These are phyloP conservation scores for Orthosia gracilis DNA, from an alignment of 2,888 invertebrate species.

Conservation along the genomic window DNA sequence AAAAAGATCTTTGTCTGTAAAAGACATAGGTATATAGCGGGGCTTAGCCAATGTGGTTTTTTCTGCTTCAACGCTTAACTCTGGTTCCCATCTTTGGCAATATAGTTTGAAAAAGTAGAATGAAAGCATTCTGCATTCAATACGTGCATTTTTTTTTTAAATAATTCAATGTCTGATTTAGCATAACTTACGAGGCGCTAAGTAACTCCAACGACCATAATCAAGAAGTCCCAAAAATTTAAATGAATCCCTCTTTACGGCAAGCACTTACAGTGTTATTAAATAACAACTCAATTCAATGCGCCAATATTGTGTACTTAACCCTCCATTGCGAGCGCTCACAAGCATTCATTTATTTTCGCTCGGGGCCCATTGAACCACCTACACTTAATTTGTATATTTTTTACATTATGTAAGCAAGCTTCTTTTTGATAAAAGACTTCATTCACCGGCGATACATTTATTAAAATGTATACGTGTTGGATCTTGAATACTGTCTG, in stretches of 20 bases:
- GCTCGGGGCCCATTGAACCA: constrained; percentile 81
- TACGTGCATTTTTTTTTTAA: too few species aligned
- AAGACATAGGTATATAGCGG: too few species aligned
- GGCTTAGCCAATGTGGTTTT: too few species aligned
- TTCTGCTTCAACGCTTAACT: too few species aligned
- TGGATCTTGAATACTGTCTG: constrained; percentile 85
- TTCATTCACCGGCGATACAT: constrained; percentile 89
- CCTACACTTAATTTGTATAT: constrained; percentile 89
- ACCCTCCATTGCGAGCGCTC: constrained; percentile 71
- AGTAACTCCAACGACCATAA: constrained; percentile 48
- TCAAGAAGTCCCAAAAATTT: constrained; percentile 48
- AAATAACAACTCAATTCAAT: constrained; percentile 82
- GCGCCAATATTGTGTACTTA: constrained; percentile 76
- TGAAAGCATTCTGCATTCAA: too few species aligned
- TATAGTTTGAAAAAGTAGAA: too few species aligned
- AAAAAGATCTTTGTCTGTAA: too few species aligned
- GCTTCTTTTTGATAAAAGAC: constrained; percentile 86
- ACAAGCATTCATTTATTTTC: constrained; percentile 79
- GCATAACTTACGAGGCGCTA: constrained; percentile 33
- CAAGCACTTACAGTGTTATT: constrained; percentile 66
- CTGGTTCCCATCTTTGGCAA: too few species aligned
- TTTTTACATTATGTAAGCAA: constrained; percentile 84
- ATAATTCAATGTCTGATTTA: constrained; percentile 24
- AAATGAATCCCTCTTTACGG: constrained; percentile 51
- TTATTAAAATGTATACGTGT: constrained; percentile 89